A percentile compares a stretch with the other conserved stretches of the same genome.
These are phyloP conservation scores for Chascanopsetta lugubris DNA, from an alignment of 2,113 vertebrate genomes.

Conservation along the genomic window DNA sequence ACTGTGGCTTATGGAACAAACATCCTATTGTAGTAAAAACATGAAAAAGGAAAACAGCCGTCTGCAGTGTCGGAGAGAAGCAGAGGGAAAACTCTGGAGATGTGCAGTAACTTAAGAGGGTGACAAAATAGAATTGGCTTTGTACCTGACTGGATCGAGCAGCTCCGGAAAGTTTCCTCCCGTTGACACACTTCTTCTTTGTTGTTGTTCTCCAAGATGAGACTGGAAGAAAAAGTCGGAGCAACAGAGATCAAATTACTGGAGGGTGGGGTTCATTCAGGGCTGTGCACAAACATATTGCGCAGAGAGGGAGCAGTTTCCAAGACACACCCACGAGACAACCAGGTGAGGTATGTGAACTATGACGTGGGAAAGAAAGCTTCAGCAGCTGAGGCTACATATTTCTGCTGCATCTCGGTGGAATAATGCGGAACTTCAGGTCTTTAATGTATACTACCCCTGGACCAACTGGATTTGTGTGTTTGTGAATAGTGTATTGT, in stretches of 20 bases:
- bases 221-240: neutral
- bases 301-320: neutral
- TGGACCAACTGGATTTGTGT: too few relatives aligned
- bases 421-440: too few relatives aligned
- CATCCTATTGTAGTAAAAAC: neutral
- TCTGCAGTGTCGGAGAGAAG: neutral
- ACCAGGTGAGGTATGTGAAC: slow-evolving; percentile 14
- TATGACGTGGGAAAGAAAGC: neutral
- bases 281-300: neutral
- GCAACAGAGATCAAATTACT: neutral
- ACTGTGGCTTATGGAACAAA: neutral
- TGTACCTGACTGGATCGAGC: slow-evolving; percentile 4
- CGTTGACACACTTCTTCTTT: neutral
- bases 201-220: neutral
- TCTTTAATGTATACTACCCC: too few relatives aligned
- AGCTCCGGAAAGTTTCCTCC: neutral
- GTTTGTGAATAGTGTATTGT: too few relatives aligned
- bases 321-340: slow-evolving; percentile 16
- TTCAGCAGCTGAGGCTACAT: neutral
- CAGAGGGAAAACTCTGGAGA: neutral
- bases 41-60: neutral
- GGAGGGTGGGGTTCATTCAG: neutral
- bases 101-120: too few relatives aligned
- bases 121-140: too few relatives aligned
- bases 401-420: too few relatives aligned